Conservation (phyloP, 2,113 vertebrate species). For the Chrysemys picta region DNA sequence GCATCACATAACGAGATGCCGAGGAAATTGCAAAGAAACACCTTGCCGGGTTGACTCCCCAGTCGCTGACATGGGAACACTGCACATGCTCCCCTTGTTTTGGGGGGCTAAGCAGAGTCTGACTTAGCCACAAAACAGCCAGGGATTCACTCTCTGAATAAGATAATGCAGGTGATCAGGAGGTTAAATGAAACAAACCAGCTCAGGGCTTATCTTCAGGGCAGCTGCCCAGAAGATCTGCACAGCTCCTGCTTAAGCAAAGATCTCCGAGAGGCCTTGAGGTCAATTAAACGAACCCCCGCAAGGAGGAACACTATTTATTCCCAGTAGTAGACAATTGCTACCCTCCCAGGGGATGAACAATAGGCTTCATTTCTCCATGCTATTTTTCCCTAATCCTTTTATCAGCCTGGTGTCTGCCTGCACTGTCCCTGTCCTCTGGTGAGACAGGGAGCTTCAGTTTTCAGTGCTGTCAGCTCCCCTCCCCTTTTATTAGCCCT, state of each 20-base stretch:
- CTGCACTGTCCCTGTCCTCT: neutral
- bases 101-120: neutral
- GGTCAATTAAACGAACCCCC: slow-evolving; percentile 55
- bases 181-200: slow-evolving; percentile 42
- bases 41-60: slow-evolving; percentile 42
- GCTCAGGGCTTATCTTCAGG: slow-evolving; percentile 23
- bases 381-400: neutral
- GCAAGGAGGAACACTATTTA: slow-evolving; percentile 54
- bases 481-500: neutral
- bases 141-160: slow-evolving; percentile 39
- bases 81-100: neutral
- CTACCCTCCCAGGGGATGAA: slow-evolving; percentile 32
- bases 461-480: neutral
- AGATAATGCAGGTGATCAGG: neutral
- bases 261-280: slow-evolving; percentile 34
- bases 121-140: neutral
- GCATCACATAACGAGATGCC: neutral
- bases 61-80: slow-evolving; percentile 27
- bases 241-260: slow-evolving; percentile 42
- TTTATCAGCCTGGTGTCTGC: neutral
- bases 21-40: neutral
- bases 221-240: slow-evolving; percentile 11
- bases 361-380: slow-evolving; percentile 38
- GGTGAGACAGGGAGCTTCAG: slow-evolving; percentile 8
- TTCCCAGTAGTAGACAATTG: slow-evolving; percentile 41